Base-by-base conservation (phyloP, 2,888 invertebrate genomes). In the Axea sp. region DNA sequence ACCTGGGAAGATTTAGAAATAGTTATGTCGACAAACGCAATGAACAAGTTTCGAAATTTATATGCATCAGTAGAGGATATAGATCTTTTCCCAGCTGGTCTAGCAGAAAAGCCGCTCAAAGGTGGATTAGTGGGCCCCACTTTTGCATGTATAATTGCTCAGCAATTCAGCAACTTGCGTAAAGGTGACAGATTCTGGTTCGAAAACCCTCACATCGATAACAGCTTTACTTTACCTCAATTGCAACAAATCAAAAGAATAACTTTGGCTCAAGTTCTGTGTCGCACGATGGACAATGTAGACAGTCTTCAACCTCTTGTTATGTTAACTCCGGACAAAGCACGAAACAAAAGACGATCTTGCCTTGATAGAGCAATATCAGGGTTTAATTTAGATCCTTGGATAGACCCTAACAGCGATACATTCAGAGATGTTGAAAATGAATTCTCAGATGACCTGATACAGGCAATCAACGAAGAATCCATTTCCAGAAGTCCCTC, bases 71-170 rank as follows among this genome's bases (percentile, higher is more conserved):
- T 95, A 0, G 93, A 95, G 62, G 96, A 96, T 82, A 92, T 96
- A 64, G 96, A 96, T 84, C 88, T 96, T 0, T 96, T 95, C 83
- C 92, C 95, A 0, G 96, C 93, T 4, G 96, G 94, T 0, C 90
- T 96, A 83, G 93, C 95, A 0, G 96, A 96, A 82, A 91, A 92
- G 26, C 94, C 95, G 0, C 93, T 96, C 0, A 88, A 92, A 0
- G 94, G 94, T 0, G 95, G 94, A 0, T 87, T 96, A 1, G 94
- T 96, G 0, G 96, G 96, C 0, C 95, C 96, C 0, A 95, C 95
- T 0, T 95, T 96, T 80, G 95, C 95, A 17, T 96, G 96, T 83
- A 94, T 96, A 57, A 93, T 96, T 37, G 96, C 95, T 0, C 94
- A 95, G 80, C 95, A 96, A 86, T 96, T 96, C 82, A 90, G 92